These are phyloP conservation scores for Panurus biarmicus DNA, from an alignment of 2,113 vertebrate species.

Conservation along the genomic window DNA sequence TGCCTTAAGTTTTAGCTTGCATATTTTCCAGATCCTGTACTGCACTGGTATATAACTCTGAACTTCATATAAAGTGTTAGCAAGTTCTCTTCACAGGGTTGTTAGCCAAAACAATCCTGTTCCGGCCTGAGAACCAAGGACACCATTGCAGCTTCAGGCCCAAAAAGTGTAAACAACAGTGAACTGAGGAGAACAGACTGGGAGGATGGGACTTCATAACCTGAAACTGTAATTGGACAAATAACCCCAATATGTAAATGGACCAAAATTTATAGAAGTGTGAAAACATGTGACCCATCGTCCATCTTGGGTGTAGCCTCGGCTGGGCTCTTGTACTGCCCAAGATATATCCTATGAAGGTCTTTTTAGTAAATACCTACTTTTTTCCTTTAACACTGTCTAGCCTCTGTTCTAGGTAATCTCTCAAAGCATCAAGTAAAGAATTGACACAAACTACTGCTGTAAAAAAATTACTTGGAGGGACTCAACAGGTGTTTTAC, in stretches of 20 bases:
- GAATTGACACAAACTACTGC: neutral
- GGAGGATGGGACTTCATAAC: neutral
- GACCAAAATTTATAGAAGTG: neutral
- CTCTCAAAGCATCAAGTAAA: neutral
- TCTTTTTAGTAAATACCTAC: neutral
- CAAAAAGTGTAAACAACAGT: neutral
- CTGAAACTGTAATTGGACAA: neutral
- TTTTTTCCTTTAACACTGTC: neutral
- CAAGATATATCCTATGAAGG: neutral
- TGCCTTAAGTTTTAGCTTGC: neutral
- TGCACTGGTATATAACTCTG: neutral
- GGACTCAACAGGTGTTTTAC: neutral
- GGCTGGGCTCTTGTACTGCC: neutral
- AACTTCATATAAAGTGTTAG: neutral
- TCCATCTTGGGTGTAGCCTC: neutral
- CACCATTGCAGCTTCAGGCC: fast-evolving
- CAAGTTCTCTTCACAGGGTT: neutral
- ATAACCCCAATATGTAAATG: neutral
- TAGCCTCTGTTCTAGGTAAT: neutral
- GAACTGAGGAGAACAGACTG: neutral
- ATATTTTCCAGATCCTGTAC: neutral
- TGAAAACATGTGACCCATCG: fast-evolving
- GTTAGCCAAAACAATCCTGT: neutral
- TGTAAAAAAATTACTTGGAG: neutral
- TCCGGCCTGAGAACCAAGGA: neutral